These are phyloP conservation scores for Sinocyclocheilus anophthalmus DNA, from an alignment of 2,113 vertebrate genomes.

Conservation along the genomic window DNA sequence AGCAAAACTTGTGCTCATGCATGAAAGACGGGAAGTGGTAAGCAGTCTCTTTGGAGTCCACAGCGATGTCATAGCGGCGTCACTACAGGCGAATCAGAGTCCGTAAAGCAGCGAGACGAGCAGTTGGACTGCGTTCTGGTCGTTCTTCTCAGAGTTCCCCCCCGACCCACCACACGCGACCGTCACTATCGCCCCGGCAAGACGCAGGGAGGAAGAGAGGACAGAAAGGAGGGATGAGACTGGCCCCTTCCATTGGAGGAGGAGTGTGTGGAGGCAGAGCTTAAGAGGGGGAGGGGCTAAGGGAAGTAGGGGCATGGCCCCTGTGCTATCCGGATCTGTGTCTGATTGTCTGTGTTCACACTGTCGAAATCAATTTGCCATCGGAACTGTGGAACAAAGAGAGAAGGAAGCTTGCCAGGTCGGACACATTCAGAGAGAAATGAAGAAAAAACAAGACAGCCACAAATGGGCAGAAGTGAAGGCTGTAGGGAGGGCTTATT, in stretches of 20 bases:
- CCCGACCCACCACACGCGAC: conserved; percentile 80
- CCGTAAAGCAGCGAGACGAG: conserved; percentile 76
- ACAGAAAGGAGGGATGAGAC: conserved; percentile 67
- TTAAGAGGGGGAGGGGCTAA: conserved; percentile 41
- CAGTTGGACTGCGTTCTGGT: conserved; percentile 73
- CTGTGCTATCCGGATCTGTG: conserved; percentile 82
- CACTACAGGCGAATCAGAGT: conserved; percentile 74
- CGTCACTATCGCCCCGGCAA: conserved; percentile 72
- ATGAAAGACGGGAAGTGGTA: conserved; percentile 77
- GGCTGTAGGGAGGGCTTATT: conserved; percentile 50
- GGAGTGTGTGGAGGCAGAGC: conserved; percentile 36
- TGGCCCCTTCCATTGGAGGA: conserved; percentile 55
- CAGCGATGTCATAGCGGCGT: conserved; percentile 65
- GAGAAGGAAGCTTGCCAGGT: conserved; percentile 89
- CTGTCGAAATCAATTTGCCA: conserved; percentile 99
- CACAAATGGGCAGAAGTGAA: conserved; percentile 64
- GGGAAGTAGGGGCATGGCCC: conserved; percentile 57
- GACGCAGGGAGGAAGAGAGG: conserved; percentile 74
- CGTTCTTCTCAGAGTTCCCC: conserved; percentile 75
- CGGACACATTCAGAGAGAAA: conserved; percentile 81
- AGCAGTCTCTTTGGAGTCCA: conserved; percentile 76
- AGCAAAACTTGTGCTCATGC: conserved; percentile 74
- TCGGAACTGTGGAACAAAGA: conserved; percentile 96
- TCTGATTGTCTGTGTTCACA: conserved; percentile 93
- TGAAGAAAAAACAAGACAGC: conserved; percentile 78